Evolutionary conservation across 2,113 vertebrate genomes (phyloP).

Genomic region (Campylomormyrus tamandua): DNA sequence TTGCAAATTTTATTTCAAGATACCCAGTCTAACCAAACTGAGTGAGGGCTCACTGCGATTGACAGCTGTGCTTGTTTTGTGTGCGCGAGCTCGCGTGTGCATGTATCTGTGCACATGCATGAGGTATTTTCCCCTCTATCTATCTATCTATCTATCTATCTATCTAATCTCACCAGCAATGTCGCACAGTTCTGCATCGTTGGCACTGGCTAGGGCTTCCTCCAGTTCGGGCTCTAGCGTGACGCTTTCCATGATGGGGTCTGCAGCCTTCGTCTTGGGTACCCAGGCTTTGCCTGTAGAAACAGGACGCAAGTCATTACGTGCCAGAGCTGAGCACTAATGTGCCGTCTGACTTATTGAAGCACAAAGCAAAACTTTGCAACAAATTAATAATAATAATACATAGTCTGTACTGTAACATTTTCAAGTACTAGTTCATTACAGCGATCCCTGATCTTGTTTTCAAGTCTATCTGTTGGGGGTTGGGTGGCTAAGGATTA

Average conservation of each 20-base stretch:
- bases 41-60: background rate
- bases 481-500: background rate
- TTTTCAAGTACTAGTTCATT: background rate
- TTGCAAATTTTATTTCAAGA: background rate
- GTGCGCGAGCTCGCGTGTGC: background rate
- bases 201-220: conserved; percentile 86
- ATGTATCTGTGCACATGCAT: background rate
- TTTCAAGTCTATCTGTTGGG: background rate
- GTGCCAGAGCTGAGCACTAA: background rate
- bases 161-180: conserved; percentile 75
- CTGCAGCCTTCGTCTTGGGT: conserved; percentile 78
- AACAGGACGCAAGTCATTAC: conserved; percentile 6
- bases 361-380: background rate
- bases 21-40: background rate
- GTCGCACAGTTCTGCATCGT: conserved; percentile 92
- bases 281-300: conserved; percentile 82
- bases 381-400: background rate
- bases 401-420: background rate
- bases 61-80: background rate
- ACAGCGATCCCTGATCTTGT: background rate
- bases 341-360: background rate
- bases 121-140: background rate
- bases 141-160: too few species aligned
- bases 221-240: conserved; percentile 92
- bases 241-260: conserved; percentile 86